Conservation (phyloP, 2,888 invertebrate species). For the Cybosia mesomella region DNA sequence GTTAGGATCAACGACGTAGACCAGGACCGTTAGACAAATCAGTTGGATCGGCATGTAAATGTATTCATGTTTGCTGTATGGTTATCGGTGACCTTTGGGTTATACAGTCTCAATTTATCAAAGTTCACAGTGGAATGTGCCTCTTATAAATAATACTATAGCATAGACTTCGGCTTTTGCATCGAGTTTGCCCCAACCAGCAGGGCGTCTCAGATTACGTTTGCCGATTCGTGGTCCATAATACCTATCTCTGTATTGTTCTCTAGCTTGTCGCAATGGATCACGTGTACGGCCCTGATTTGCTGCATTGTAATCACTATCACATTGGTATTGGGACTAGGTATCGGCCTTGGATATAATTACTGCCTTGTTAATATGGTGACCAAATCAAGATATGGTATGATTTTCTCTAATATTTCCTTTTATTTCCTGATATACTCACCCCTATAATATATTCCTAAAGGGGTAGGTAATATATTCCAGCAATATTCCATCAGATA, state of each 20-base stretch:
- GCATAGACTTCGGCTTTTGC: too few relatives aligned
- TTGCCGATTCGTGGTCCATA: background rate
- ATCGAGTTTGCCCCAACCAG: too few relatives aligned
- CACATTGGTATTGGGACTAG: constrained; percentile 3
- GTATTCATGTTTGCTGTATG: background rate
- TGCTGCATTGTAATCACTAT: constrained; percentile 11
- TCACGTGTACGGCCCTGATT: background rate
- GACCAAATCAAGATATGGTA: constrained; percentile 12
- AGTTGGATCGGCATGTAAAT: too few relatives aligned
- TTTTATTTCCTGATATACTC: background rate
- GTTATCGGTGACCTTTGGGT: background rate
- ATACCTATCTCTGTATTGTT: background rate
- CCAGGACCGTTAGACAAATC: too few relatives aligned
- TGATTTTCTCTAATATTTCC: background rate
- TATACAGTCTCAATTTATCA: background rate
- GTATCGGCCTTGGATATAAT: constrained; percentile 20
- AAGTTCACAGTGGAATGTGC: too few relatives aligned
- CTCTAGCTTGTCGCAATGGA: constrained; percentile 3
- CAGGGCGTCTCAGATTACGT: too few relatives aligned
- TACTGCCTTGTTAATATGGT: constrained; percentile 16
- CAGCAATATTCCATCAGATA: too few relatives aligned
- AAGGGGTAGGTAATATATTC: too few relatives aligned
- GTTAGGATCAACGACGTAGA: too few relatives aligned
- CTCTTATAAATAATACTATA: too few relatives aligned
- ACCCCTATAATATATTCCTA: too few relatives aligned